Evolutionary conservation across 2,113 vertebrate genomes (phyloP), one percentile per base, ranked within the genome.

Genomic region (Odontophorus gujanensis): DNA sequence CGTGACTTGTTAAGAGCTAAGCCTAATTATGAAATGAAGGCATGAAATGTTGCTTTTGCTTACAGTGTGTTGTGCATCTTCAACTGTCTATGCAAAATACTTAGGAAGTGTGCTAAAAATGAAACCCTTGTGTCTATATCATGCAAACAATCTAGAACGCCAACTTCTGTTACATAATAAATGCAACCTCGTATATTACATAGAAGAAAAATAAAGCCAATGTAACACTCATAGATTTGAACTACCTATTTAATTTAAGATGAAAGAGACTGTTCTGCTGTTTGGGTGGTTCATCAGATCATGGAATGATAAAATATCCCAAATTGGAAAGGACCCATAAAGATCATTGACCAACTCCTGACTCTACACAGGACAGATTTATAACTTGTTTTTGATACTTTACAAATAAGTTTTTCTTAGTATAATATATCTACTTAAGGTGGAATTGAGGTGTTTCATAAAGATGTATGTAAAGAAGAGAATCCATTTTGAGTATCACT

Each of bases 1-100:
- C 96, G 92, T 92, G 95, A 93, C 92, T 95, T 95, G 87, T 89
- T 83, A 95, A 93, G 75, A 93, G 66, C 86, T 90, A 87, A 94
- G 81, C n/a, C 84, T 94, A 94, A 96, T 95, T 96, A 92, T 66
- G 67, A 93, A 92, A 68, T 62, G 66, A 92, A 96, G 62, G 91
- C 93, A 91, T 61, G 90, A 92, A 96, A 94, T 89, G 72, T 88
- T 95, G 91, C 89, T 87, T 96, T 92, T 94, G 84, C 81, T 96
- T 97, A 74, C 67, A 63, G 47, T 91, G 68, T 91, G 66, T 87
- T 81, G 65, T 86, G 55, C 50, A 82, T 79, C 85, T 94, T 95
- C 93, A 87, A 91, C 92, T 96, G 87, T 96, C 83, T 93, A 90
- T 92, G 71, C 81, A 93, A 90, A 95, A 93, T 91, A 92, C 80